Conservation (phyloP, 2,113 vertebrate genomes). For the Natator depressus region DNA sequence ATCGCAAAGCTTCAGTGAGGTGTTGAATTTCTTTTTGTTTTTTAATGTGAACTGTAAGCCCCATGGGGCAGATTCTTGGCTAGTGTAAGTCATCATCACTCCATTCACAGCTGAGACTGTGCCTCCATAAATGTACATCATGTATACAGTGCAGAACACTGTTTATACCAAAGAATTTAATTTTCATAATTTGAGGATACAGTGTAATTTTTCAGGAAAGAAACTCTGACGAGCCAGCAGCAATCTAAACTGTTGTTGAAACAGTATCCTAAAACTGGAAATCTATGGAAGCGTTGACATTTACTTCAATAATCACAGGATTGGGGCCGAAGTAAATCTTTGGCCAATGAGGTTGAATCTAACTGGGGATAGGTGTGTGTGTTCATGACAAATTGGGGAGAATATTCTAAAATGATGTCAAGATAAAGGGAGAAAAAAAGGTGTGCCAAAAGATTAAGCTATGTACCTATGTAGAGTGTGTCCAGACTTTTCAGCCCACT, state of each 20-base stretch:
- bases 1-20: neutral
- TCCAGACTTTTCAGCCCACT: too few species aligned
- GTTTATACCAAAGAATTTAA: rapidly evolving
- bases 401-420: neutral
- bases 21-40: neutral
- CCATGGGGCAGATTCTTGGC: neutral
- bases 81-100: neutral
- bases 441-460: neutral
- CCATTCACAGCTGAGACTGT: neutral
- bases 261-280: neutral
- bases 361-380: neutral
- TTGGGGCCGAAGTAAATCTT: neutral
- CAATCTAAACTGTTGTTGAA: rapidly evolving
- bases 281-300: neutral
- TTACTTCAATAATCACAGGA: neutral
- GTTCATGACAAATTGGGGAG: neutral
- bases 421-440: neutral
- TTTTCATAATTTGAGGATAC: neutral
- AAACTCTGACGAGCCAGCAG: neutral
- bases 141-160: neutral
- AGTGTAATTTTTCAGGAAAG: rapidly evolving
- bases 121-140: neutral
- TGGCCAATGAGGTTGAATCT: neutral
- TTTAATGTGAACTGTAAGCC: neutral
- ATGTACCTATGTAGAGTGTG: too few species aligned